phyloP scores from a whole-genome alignment of 1,140 invertebrate species.

The Hylaeus volcanicus region DNA sequence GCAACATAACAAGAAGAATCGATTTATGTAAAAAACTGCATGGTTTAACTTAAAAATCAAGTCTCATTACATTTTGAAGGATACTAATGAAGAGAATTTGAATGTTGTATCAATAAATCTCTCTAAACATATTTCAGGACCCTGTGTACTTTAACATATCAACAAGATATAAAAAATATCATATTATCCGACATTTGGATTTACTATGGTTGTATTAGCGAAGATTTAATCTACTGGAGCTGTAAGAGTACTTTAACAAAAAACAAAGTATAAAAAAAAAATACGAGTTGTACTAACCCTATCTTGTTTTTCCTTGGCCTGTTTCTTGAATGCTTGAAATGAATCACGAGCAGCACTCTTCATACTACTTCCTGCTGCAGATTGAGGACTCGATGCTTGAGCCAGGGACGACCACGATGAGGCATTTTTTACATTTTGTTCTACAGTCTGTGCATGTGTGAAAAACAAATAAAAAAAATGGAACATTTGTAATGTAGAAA shows the following conservation, averaged over 20 bases:
- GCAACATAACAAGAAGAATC: too few species aligned
- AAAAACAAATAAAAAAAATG: constrained; percentile 23
- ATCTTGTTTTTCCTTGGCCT: constrained; percentile 96
- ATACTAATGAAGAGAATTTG: too few species aligned
- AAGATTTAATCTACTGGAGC: too few species aligned
- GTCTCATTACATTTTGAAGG: too few species aligned
- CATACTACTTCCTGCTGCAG: constrained; percentile 82
- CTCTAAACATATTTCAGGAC: too few species aligned
- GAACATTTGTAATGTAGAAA: background rate
- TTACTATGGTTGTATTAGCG: too few species aligned
- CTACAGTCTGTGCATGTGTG: constrained; percentile 72
- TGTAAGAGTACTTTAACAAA: background rate
- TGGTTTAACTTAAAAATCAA: too few species aligned
- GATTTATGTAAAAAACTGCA: too few species aligned
- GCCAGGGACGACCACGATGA: constrained; percentile 96
- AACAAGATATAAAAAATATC: too few species aligned
- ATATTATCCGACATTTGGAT: too few species aligned
- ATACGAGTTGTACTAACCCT: constrained; percentile 80
- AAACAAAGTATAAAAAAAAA: background rate
- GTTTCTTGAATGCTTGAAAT: constrained; percentile 94
- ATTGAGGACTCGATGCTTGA: constrained; percentile 87
- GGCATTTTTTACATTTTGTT: constrained; percentile 92
- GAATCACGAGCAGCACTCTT: constrained; percentile 83
- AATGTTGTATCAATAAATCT: too few species aligned
- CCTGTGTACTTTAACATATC: too few species aligned